phyloP scores from a whole-genome alignment of 2,888 invertebrate species.

The Cabera pusaria region DNA sequence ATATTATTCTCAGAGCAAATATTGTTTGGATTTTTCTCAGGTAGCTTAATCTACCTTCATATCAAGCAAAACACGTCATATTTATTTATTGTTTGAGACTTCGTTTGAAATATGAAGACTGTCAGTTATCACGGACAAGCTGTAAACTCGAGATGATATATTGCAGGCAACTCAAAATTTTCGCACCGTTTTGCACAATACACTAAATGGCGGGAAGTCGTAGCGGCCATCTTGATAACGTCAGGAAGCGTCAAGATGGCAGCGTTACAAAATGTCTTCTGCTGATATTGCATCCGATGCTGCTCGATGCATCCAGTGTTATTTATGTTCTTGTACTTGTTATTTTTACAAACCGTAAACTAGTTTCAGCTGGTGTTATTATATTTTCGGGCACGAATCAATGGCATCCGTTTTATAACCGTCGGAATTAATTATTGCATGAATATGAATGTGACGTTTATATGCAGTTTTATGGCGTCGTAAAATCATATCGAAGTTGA shows the following conservation, averaged over 20 bases:
- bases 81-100: constrained; percentile 12
- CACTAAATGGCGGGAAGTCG: constrained; percentile 14
- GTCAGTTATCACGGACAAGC: constrained; percentile 16
- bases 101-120: constrained; percentile 17
- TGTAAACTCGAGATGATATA: constrained; percentile 23
- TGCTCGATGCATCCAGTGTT: constrained; percentile 20
- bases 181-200: constrained; percentile 13
- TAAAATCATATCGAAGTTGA: constrained; percentile 2
- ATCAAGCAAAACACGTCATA: constrained; percentile 9
- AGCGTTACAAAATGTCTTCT: constrained; percentile 35
- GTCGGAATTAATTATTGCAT: constrained; percentile 7
- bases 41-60: constrained; percentile 10
- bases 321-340: constrained; percentile 2
- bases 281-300: constrained; percentile 40
- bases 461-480: constrained; percentile 5
- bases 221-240: constrained; percentile 43
- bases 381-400: constrained; percentile 5
- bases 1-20: too few species aligned
- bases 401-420: constrained; percentile 6
- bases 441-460: constrained; percentile 6
- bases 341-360: constrained; percentile 2
- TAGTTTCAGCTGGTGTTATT: constrained; percentile 4
- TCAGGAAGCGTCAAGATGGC: constrained; percentile 39
- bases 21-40: background rate
- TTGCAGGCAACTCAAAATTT: constrained; percentile 15